Evolutionary conservation across 2,797 vertebrate species (phyloP).

Genomic region (Numenius phaeopus): DNA sequence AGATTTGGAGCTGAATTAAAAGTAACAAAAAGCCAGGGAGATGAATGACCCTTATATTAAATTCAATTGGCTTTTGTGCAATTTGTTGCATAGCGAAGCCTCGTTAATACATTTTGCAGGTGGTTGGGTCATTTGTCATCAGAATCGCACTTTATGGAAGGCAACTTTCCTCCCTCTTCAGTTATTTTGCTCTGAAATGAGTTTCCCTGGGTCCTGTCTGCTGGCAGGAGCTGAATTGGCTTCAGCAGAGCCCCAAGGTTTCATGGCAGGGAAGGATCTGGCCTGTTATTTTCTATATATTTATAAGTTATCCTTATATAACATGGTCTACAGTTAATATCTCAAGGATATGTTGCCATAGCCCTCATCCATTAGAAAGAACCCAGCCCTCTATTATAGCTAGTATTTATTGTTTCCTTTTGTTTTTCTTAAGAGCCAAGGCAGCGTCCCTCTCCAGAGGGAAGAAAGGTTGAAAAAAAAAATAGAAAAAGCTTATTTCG

Average conservation of each 20-base stretch:
- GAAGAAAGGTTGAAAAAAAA: background rate
- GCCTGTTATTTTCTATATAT: background rate
- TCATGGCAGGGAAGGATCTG: background rate
- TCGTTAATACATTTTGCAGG: slow-evolving; percentile 76
- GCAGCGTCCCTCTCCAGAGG: slow-evolving; percentile 16
- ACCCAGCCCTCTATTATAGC: background rate
- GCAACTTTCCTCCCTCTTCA: slow-evolving; percentile 37
- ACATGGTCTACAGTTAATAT: background rate
- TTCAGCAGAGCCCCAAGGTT: background rate
- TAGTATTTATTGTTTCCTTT: slow-evolving; percentile 18
- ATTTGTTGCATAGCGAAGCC: slow-evolving; percentile 74
- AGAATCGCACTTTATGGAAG: slow-evolving; percentile 44
- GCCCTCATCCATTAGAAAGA: background rate
- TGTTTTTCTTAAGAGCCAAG: background rate
- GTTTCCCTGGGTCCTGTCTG: slow-evolving; percentile 37
- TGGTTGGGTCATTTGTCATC: slow-evolving; percentile 73
- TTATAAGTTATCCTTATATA: background rate
- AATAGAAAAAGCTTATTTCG: slow-evolving; percentile 21
- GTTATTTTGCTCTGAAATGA: slow-evolving; percentile 70
- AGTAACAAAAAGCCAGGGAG: slow-evolving; percentile 71
- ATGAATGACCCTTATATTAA: slow-evolving; percentile 74
- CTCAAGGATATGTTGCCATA: background rate
- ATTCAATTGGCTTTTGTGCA: slow-evolving; percentile 78
- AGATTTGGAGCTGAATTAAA: slow-evolving; percentile 76
- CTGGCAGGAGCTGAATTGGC: background rate